Conservation (phyloP, 2,797 vertebrate genomes). For the Acipenser transmontanus region DNA sequence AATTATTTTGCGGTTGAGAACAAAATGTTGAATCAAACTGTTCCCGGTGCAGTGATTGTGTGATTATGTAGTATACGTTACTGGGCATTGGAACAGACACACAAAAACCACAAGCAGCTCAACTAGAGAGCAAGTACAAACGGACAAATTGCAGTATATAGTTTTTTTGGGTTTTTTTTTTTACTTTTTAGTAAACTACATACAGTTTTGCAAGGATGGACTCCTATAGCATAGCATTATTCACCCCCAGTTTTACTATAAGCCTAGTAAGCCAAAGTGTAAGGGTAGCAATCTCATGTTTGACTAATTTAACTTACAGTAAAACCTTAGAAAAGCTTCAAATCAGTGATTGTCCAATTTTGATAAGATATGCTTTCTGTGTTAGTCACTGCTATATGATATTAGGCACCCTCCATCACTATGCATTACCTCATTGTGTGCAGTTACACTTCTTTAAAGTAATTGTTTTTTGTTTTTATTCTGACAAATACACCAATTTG, state of each 20-base stretch:
- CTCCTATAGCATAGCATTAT: too few species aligned
- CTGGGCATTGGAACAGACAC: constrained; percentile 71
- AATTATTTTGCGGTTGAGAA: constrained; percentile 90
- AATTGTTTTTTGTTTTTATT: not conserved
- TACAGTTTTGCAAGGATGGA: too few species aligned
- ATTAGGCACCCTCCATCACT: not conserved
- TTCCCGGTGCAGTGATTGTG: constrained; percentile 85
- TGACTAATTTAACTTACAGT: too few species aligned
- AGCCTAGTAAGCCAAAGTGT: too few species aligned
- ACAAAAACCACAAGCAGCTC: too few species aligned
- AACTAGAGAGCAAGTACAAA: too few species aligned
- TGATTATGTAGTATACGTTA: constrained; percentile 82
- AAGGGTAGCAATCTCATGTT: too few species aligned
- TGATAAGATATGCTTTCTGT: not conserved
- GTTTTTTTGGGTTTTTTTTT: too few species aligned
- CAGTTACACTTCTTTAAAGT: not conserved
- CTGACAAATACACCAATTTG: not conserved
- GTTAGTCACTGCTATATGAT: not conserved
- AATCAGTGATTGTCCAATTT: not conserved
- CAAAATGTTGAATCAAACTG: constrained; percentile 80
- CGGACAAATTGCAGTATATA: too few species aligned
- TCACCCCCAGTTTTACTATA: too few species aligned
- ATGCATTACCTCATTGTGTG: not conserved
- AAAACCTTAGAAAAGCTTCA: not conserved
- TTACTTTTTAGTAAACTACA: too few species aligned